Base-by-base conservation (phyloP, 2,797 vertebrate species). In the Coilia nasus region DNA sequence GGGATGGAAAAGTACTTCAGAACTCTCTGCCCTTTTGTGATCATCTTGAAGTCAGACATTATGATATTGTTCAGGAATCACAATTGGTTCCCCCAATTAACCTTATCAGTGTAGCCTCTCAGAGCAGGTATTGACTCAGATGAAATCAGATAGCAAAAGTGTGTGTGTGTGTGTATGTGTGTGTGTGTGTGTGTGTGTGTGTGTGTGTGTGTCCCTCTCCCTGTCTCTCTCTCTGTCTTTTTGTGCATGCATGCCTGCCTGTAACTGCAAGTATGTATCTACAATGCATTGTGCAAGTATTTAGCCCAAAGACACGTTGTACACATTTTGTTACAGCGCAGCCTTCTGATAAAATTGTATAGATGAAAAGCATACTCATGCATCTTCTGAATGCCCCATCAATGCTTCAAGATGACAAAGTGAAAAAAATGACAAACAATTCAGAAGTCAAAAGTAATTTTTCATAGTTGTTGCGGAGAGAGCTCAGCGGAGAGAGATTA, bases 201-300 rank as follows among this genome's bases (percentile, higher is more conserved):
- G 10, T 12, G 62, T 28, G 62, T 28, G 62, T 67, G 3, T 31
- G 64, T 54, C 9, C 14, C 41, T 67, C 67, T 83, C 25, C 31
- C n/a, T 59, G 11, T 84, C 19, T 28, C 21, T 80, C 57, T n/a
- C 54, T 81, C 31, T 67, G 23, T 84, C 31, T 82, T 23, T 75
- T 17, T 25, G 15, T 75, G 17, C 41, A 15, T 4, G 17, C 35
- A 2, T 59, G 17, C 17, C 57, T 59, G 14, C 57, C 57, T 59
- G 19, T 59, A 54, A 59, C 57, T 59, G 15, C 5, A 12, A 41
- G 35, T 54, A 54, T 10, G 7, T 10, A 54, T 10, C 2, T 7
- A 54, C 50, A 54, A 9, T 54, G 50, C 50, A 9, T 14, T 54
- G 50, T 54, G 50, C 9, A 9, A 54, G 50, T 1, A 1, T 54